Conservation (phyloP, 2,797 vertebrate genomes). For the Tokudaia muenninki region DNA sequence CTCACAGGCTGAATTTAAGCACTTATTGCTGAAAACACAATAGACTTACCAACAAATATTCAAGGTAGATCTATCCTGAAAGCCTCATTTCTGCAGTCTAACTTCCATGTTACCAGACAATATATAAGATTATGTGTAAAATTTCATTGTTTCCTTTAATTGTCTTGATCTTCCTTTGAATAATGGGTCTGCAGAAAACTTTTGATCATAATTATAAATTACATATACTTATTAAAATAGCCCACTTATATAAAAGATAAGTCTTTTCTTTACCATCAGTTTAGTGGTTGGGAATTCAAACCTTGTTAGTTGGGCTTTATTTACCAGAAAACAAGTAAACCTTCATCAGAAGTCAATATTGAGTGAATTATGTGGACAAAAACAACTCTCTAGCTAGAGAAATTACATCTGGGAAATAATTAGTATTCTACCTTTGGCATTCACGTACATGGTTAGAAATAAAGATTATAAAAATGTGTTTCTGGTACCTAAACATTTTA, state of each 20-base stretch:
- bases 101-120: neutral
- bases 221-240: neutral
- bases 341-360: constrained; percentile 24
- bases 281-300: constrained; percentile 4
- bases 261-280: neutral
- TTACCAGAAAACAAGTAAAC: constrained; percentile 1
- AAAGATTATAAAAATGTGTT: neutral
- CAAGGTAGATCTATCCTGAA: neutral
- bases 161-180: neutral
- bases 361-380: constrained; percentile 1
- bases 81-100: neutral
- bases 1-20: neutral
- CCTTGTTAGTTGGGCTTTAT: neutral
- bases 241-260: neutral
- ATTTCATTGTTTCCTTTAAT: neutral
- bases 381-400: neutral
- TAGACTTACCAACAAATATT: neutral
- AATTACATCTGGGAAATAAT: neutral
- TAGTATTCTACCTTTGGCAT: constrained; percentile 1
- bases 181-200: neutral
- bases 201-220: neutral
- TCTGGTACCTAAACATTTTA: neutral
- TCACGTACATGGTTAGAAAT: neutral
- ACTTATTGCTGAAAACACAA: neutral
- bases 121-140: neutral